Base-by-base conservation (phyloP, 1,140 invertebrate species). In the Mercenaria mercenaria region DNA sequence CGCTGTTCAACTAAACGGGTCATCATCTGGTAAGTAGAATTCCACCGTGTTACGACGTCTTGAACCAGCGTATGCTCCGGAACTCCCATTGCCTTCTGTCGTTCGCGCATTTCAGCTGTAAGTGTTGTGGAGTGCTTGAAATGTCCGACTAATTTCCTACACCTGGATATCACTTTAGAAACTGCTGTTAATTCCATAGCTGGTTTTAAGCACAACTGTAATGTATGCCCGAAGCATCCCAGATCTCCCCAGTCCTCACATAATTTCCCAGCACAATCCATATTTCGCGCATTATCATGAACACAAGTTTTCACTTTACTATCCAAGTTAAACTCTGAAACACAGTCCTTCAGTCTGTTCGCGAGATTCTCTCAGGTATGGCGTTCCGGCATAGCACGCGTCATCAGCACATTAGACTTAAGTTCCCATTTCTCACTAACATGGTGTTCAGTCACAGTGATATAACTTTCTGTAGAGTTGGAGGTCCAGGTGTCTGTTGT, bases 1-100 rank as follows among this genome's bases (percentile, higher is more conserved):
- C 88, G 91, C 64, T 93, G 90, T 80, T 94, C 91, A 18, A 89
- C 13, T 8, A 92, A 59, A 34, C 88, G 83, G 29, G 86, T 37
- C 47, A 94, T 32, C 93, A 94, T 94, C 18, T 83, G 41, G 69
- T 91, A 91, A 41, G 90, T 90, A 41, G 88, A 91, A 84, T 93
- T 93, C 93, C 92, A 94, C 20, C 90, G 64, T 20, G 84, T 94
- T 34, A 64, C 20, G 61, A 93, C 92, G 84, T 94, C 91, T 59
- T 92, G 89, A 26, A 92, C 79, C n/a, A 93, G 79, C 61, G 87
- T 77, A 47, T 90, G 89, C n/a, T 90, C 23, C 39, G 87, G 90
- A 15, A 91, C 41, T 26, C 81, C 77, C 61, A 93, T 56, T 10
- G 72, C 20, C 74, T 86, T 84, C 72, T 94, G 91, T 4, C 87